Evolutionary conservation across 2,113 vertebrate species (phyloP).

Genomic region (Mandrillus leucophaeus): DNA sequence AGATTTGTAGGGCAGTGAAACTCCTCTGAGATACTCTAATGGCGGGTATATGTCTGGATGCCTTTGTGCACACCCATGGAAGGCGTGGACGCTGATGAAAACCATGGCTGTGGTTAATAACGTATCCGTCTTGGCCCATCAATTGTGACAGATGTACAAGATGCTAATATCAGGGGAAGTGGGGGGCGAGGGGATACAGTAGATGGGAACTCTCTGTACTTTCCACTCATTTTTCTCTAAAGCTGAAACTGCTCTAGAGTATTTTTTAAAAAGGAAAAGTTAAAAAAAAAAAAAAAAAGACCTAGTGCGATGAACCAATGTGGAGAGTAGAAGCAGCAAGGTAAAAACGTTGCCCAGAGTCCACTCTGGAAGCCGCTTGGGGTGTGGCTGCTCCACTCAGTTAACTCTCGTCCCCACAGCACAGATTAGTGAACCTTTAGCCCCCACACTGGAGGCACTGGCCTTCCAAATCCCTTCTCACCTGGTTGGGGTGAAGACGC

Average conservation of each 20-base stretch:
- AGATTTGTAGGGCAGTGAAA: accelerated
- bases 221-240: neutral
- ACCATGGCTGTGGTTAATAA: neutral
- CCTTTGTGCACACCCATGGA: neutral
- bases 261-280: neutral
- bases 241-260: neutral
- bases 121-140: accelerated
- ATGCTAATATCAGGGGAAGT: neutral
- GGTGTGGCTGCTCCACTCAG: neutral
- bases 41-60: accelerated
- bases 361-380: accelerated
- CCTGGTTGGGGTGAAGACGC: too few relatives aligned
- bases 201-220: neutral
- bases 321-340: neutral
- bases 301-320: accelerated
- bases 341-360: accelerated
- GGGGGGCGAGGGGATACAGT: neutral
- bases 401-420: too few relatives aligned
- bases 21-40: neutral
- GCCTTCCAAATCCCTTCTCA: too few relatives aligned
- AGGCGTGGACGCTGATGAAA: accelerated
- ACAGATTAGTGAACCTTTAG: too few relatives aligned
- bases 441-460: too few relatives aligned
- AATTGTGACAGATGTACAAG: neutral
- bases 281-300: neutral